Evolutionary conservation across 2,888 invertebrate genomes (phyloP), one percentile per base, ranked within the genome.

Genomic region (Neria commutata): DNA sequence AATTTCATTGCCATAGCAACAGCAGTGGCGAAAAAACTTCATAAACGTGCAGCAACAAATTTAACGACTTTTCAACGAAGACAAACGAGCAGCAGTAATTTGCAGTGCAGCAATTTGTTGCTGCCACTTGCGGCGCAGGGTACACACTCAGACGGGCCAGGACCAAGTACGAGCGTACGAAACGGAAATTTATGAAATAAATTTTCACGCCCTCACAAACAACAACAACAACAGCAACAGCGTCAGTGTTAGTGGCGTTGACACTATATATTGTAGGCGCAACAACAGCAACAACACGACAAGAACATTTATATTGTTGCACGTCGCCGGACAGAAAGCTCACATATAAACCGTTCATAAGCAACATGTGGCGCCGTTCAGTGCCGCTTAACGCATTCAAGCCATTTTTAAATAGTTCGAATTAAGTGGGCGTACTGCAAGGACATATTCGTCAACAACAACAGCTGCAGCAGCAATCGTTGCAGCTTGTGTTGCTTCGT

Each of bases 101-200:
- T 26, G 14, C 25, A 25, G 23, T 48, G 25, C 23, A 42, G 5
- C 21, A 42, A 42, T 42, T 42, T 21, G 4, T 4, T n/a, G 6
- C 37, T 37, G 16, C n/a, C n/a, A 11, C 11, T 8, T 29, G 29
- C 11, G 11, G 29, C 11, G 29, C 29, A 8, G 6, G 11, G 29
- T 11, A 29, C 29, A 29, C 29, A 11, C 6, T 11, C 6, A 29
- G 6, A 29, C 6, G 29, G 11, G 29, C 29, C n/a, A n/a, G n/a
- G n/a, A n/a, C n/a, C n/a, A n/a, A 29, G 29, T 8, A 11, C 29
- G 42, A 6, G 19, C 42, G 42, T n/a, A 42, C 42, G 6, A 6
- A n/a, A 42, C n/a, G 46, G 19, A 10, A 46, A 46, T 46, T 10
- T 46, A 46, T 46, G 5, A 46, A 46, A 46, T 46, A 17, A 46